Evolutionary conservation across 2,888 invertebrate genomes (phyloP), one percentile per base, ranked within the genome.

Genomic region (Diaphora mendica): DNA sequence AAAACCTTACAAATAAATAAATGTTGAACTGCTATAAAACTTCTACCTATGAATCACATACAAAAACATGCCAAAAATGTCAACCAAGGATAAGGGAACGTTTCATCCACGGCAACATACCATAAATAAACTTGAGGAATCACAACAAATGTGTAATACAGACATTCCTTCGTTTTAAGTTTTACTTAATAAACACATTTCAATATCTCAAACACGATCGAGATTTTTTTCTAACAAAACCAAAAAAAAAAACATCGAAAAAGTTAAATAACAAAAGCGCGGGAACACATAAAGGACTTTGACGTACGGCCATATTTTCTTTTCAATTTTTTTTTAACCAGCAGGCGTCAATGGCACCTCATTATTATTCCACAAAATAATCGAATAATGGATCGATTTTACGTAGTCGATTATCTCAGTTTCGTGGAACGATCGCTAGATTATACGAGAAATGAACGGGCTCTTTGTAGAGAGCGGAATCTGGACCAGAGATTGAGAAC

Each of bases 351-450:
- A 91, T 91, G 85, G 88, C 87, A 87, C 86, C 91, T 93, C 91
- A 90, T 93, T 93, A 93, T 93, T 92, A 92, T 92, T 90, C 92
- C 87, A 89, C 86, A 89, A 91, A 90, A 92, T 92, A 92, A 92
- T 92, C 90, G 83, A 84, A 84, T 83, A 92, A 91, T 87, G 87
- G 87, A 84, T 87, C 89, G 89, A 90, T 90, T 89, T 88, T 82
- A 85, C 84, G 86, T 79, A 78, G 82, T 81, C 89, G 92, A 91
- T 92, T 92, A 92, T 92, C 92, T 91, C 82, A 83, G 85, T 89
- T 92, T 91, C 90, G 83, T 82, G 87, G 91, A 91, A 91, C 88
- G 90, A 89, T 89, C 88, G 82, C 77, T 84, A 87, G 89, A 91
- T 91, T 90, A 89, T 88, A 86, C 82, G 79, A 82, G 85, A 79